Percentiles rank a stretch among this genome's conserved stretches.
Conservation (phyloP, 1,140 invertebrate species). For the Potamilus streckersoni region DNA sequence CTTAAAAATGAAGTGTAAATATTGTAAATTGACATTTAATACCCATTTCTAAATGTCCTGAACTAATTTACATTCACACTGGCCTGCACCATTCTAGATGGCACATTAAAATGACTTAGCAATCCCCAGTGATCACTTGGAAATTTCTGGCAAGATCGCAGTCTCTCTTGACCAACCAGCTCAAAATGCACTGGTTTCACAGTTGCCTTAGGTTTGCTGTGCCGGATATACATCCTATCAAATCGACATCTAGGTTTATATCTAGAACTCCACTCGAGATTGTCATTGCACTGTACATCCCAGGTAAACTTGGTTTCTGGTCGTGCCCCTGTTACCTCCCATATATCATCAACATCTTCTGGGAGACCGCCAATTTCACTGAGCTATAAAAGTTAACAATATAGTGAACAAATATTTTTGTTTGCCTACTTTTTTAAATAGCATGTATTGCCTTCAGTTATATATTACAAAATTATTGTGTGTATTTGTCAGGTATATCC, state of each 20-base stretch:
- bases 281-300: slow-evolving; percentile 73
- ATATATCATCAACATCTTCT: slow-evolving; percentile 70
- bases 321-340: slow-evolving; percentile 72
- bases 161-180: slow-evolving; percentile 72
- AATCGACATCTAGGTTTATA: slow-evolving; percentile 71
- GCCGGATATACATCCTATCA: slow-evolving; percentile 72
- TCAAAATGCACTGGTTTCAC: slow-evolving; percentile 73
- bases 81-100: slow-evolving; percentile 21
- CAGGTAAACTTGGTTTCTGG: slow-evolving; percentile 73
- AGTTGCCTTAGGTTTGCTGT: slow-evolving; percentile 37
- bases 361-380: slow-evolving; percentile 68
- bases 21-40: too few species aligned
- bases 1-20: too few species aligned
- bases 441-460: too few species aligned
- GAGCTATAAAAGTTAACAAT: slow-evolving; percentile 58
- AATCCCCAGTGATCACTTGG: slow-evolving; percentile 77
- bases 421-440: too few species aligned
- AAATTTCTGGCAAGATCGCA: slow-evolving; percentile 71
- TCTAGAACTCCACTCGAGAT: slow-evolving; percentile 60
- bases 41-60: too few species aligned
- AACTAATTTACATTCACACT: too few species aligned
- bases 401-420: too few species aligned
- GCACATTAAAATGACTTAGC: slow-evolving; percentile 65
- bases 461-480: too few species aligned
- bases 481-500: too few species aligned